A percentile compares a stretch with the other conserved stretches of the same genome.
Conservation (phyloP, 2,888 invertebrate genomes). For the Carterocephalus palaemon region DNA sequence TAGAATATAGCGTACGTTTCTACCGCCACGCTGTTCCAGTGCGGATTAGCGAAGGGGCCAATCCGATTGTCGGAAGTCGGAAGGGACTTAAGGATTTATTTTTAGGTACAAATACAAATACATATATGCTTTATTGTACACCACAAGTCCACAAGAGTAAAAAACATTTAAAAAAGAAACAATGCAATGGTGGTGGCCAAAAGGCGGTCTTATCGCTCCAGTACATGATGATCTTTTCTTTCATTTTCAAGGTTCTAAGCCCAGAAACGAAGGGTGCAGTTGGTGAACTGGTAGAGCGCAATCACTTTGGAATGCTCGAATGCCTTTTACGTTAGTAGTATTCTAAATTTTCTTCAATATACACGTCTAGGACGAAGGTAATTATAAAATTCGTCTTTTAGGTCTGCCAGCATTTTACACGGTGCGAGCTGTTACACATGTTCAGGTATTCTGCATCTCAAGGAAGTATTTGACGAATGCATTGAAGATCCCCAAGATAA, state of each 20-base stretch:
- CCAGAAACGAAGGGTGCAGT: constrained; percentile 45
- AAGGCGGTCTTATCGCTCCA: no score
- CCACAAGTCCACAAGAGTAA: no score
- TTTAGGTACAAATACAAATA: no score
- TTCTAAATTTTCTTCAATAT: no score
- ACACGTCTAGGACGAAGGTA: no score
- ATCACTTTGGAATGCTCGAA: constrained; percentile 54
- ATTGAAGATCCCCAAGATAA: constrained; percentile 48
- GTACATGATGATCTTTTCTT: constrained; percentile 7
- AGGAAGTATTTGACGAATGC: constrained; percentile 45
- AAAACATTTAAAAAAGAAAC: background rate
- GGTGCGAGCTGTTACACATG: constrained; percentile 57
- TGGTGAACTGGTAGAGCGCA: constrained; percentile 38
- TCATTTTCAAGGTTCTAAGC: constrained; percentile 42
- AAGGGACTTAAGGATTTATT: background rate
- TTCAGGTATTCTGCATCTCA: constrained; percentile 55
- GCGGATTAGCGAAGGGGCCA: no score
- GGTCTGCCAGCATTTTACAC: constrained; percentile 62
- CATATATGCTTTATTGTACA: no score
- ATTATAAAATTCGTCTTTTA: constrained; percentile 27
- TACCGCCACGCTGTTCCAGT: no score
- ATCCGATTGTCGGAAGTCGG: no score
- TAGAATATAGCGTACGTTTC: no score
- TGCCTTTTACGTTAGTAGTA: constrained; percentile 58
- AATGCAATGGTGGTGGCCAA: no score